phyloP scores from a whole-genome alignment of 2,797 vertebrate genomes.

The Denticeps clupeoides region DNA sequence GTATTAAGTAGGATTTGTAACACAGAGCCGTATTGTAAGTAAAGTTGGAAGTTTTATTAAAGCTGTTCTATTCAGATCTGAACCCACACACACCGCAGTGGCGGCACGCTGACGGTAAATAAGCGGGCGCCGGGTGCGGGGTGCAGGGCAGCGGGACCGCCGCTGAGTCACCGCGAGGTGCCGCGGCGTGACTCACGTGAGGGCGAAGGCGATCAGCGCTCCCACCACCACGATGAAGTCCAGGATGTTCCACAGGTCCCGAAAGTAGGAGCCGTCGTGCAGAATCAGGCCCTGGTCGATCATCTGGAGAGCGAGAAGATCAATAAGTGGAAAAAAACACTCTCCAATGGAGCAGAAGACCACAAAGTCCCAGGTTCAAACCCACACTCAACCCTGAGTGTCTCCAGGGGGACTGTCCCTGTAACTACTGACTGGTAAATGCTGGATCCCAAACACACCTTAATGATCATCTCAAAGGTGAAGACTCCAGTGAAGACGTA shows the following conservation, averaged over 20 bases:
- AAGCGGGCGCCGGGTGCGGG: too few relatives aligned
- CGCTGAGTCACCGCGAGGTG: neutral
- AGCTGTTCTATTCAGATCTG: too few relatives aligned
- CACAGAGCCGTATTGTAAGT: too few relatives aligned
- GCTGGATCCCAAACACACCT: constrained; percentile 74
- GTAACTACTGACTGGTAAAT: too few relatives aligned
- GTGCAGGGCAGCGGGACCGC: too few relatives aligned
- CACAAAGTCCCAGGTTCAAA: too few relatives aligned
- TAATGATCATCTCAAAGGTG: constrained; percentile 99
- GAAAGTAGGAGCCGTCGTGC: constrained; percentile 91
- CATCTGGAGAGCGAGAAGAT: constrained; percentile 61
- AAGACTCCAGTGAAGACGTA: constrained; percentile 98
- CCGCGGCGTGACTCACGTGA: constrained; percentile 78
- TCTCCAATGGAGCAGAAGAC: neutral
- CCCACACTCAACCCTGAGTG: too few relatives aligned
- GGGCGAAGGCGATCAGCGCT: constrained; percentile 88
- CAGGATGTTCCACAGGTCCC: constrained; percentile 97
- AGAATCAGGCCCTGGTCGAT: constrained; percentile 96
- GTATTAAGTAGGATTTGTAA: too few relatives aligned
- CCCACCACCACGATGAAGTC: constrained; percentile 98
- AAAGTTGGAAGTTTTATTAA: too few relatives aligned
- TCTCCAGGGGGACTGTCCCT: too few relatives aligned
- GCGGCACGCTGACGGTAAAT: too few relatives aligned
- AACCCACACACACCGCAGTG: too few relatives aligned
- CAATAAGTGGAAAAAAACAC: neutral